Conservation (phyloP, 2,797 vertebrate species). For the Oreochromis mossambicus region DNA sequence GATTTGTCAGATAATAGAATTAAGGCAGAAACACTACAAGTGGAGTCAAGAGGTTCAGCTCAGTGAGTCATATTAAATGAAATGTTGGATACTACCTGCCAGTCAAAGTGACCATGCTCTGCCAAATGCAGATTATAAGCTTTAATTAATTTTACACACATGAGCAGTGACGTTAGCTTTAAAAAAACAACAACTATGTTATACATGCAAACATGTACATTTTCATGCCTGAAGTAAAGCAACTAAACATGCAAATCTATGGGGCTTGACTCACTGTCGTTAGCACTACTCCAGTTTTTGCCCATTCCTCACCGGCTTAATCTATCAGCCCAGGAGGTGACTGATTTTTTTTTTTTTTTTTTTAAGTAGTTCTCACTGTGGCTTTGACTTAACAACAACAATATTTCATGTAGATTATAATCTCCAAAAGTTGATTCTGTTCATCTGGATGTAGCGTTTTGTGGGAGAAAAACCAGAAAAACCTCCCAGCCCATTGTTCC, state of each 20-base stretch:
- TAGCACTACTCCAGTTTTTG: background rate
- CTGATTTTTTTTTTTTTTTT: background rate
- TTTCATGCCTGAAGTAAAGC: background rate
- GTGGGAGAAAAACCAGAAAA: too few species aligned
- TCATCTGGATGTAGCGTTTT: too few species aligned
- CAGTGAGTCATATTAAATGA: background rate
- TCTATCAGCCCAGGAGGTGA: background rate
- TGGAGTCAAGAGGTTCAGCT: background rate
- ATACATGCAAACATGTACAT: fast-evolving
- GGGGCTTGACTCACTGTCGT: background rate
- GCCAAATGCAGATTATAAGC: background rate
- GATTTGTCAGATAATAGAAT: background rate
- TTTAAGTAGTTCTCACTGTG: background rate
- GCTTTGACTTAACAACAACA: background rate
- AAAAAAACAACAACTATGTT: fast-evolving
- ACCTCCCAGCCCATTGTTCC: too few species aligned
- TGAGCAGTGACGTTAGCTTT: background rate
- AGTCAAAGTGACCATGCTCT: background rate
- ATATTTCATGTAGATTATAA: background rate
- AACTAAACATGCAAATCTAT: background rate
- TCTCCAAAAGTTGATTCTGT: too few species aligned
- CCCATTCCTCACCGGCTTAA: background rate
- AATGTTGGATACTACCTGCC: background rate
- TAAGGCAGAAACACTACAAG: background rate
- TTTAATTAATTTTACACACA: background rate